A percentile compares a stretch with the other conserved stretches of the same genome.
Conservation (phyloP, 2,113 vertebrate species). For the Pelecanus crispus region DNA sequence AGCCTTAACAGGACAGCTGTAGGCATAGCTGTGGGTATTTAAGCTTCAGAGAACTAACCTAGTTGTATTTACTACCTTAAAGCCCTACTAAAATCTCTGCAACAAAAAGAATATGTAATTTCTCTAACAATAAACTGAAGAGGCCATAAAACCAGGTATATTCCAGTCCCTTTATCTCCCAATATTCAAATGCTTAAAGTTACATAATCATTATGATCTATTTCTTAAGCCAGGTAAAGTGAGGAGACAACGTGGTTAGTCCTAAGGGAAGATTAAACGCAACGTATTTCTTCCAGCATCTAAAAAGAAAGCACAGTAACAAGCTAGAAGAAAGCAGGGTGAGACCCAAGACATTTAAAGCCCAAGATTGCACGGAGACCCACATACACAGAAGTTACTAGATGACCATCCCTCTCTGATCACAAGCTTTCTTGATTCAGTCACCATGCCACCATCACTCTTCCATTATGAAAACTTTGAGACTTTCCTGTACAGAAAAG, state of each 20-base stretch:
- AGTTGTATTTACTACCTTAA: neutral
- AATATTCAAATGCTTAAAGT: neutral
- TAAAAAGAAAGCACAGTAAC: neutral
- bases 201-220: neutral
- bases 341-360: neutral
- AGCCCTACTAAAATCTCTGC: neutral
- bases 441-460: neutral
- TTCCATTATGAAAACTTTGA: neutral
- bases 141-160: neutral
- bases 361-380: neutral
- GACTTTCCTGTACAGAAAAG: neutral
- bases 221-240: neutral
- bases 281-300: neutral
- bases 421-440: neutral
- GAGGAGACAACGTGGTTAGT: neutral
- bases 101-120: neutral
- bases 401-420: neutral
- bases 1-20: neutral
- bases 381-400: neutral
- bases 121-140: neutral
- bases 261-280: neutral
- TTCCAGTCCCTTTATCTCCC: neutral
- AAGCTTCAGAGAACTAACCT: neutral
- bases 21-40: neutral
- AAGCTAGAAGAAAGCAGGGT: neutral